Conservation (phyloP, 2,113 vertebrate species). For the Camelus bactrianus region DNA sequence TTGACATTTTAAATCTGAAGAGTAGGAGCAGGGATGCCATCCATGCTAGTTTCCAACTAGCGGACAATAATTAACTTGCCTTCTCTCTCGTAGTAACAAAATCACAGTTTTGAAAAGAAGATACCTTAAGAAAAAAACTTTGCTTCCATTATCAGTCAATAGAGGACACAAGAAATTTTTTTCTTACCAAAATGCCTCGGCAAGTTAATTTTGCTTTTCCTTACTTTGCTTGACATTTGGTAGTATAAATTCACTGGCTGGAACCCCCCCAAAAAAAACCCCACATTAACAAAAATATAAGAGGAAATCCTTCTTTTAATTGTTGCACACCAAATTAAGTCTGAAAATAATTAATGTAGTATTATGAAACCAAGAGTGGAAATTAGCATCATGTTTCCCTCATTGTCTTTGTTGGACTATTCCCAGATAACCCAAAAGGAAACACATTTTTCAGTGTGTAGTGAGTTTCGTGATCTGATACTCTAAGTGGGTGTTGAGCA, state of each 20-base stretch:
- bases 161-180: not conserved
- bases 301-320: not conserved
- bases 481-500: slow-evolving; percentile 75
- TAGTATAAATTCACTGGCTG: slow-evolving; percentile 35
- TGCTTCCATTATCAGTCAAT: slow-evolving; percentile 23
- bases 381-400: not conserved
- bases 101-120: not conserved
- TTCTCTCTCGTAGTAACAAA: not conserved
- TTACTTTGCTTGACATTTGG: slow-evolving; percentile 38
- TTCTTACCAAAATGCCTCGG: not conserved
- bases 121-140: not conserved
- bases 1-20: not conserved
- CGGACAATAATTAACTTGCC: not conserved
- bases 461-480: slow-evolving; percentile 58
- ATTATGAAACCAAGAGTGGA: slow-evolving; percentile 58
- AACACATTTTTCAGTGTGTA: slow-evolving; percentile 49
- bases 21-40: not conserved
- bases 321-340: not conserved
- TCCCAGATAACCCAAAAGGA: slow-evolving; percentile 55
- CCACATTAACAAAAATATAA: slow-evolving; percentile 32
- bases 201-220: slow-evolving; percentile 44
- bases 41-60: not conserved
- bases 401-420: slow-evolving; percentile 27
- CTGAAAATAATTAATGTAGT: slow-evolving; percentile 59
- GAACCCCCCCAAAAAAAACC: not conserved